These are phyloP conservation scores for Palythoa caribaeorum DNA, from an alignment of 92 coral and sea anemone genomes.

Conservation along the genomic window DNA sequence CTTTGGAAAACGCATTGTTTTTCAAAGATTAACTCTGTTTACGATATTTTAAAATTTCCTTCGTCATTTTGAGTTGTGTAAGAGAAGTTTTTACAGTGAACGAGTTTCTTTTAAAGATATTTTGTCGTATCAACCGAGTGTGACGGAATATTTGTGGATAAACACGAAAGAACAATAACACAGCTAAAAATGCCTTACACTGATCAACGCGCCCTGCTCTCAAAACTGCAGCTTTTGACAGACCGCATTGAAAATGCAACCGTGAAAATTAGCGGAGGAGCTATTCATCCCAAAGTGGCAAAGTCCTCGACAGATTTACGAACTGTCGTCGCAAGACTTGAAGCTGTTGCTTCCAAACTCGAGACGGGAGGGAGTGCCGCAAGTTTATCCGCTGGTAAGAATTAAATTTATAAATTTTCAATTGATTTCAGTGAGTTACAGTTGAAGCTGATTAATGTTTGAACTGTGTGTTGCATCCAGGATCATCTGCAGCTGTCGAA, in stretches of 20 bases:
- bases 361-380: conserved; percentile 49
- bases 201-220: conserved; percentile 43
- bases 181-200: conserved; percentile 35
- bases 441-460: neutral
- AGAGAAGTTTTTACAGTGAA: neutral
- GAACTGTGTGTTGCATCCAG: neutral
- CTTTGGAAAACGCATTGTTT: neutral
- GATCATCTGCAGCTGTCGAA: conserved; percentile 22
- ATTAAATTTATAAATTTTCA: neutral
- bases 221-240: conserved; percentile 27
- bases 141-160: conserved; percentile 17
- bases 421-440: neutral
- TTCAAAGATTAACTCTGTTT: neutral
- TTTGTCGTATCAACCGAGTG: neutral
- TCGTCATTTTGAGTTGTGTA: neutral
- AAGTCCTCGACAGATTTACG: conserved; percentile 52
- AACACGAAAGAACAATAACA: neutral
- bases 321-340: conserved; percentile 57
- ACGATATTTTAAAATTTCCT: neutral
- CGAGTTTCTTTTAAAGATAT: neutral
- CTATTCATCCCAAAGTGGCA: conserved; percentile 21
- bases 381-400: conserved; percentile 12
- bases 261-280: conserved; percentile 32
- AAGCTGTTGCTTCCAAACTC: conserved; percentile 57
- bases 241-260: conserved; percentile 47